These are phyloP conservation scores for Cotesia typhae DNA, from an alignment of 1,140 invertebrate species.

Conservation along the genomic window DNA sequence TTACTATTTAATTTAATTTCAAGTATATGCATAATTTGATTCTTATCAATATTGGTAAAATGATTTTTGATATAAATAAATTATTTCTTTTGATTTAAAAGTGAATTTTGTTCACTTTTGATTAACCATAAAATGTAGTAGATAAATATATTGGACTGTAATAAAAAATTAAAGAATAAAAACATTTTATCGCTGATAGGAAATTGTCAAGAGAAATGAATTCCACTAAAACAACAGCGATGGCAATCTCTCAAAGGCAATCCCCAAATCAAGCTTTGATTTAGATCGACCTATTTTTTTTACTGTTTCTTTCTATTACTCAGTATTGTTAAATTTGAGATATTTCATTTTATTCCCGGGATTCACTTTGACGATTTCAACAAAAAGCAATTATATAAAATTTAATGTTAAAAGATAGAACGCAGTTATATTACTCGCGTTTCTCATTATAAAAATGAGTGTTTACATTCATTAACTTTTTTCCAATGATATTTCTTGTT, in stretches of 20 bases:
- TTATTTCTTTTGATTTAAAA: neutral
- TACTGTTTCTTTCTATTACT: neutral
- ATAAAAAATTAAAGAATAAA: slow-evolving; percentile 26
- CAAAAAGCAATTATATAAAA: too few relatives aligned
- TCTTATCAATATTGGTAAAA: too few relatives aligned
- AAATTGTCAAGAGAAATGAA: slow-evolving; percentile 33
- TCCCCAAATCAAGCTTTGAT: slow-evolving; percentile 33
- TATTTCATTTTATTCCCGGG: slow-evolving; percentile 1
- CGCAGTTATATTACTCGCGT: too few relatives aligned
- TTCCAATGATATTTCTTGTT: too few relatives aligned
- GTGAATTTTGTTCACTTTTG: neutral
- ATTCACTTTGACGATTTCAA: too few relatives aligned
- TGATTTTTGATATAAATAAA: neutral
- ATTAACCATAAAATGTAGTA: slow-evolving; percentile 25
- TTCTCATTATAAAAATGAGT: too few relatives aligned
- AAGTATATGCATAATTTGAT: too few relatives aligned
- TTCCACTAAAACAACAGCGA: slow-evolving; percentile 29
- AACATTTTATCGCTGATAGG: neutral
- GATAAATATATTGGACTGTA: slow-evolving; percentile 29
- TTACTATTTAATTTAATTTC: too few relatives aligned
- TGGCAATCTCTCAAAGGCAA: slow-evolving; percentile 38
- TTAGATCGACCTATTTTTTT: slow-evolving; percentile 1
- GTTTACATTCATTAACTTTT: too few relatives aligned
- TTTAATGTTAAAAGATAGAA: too few relatives aligned
- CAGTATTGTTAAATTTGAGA: slow-evolving; percentile 2